Conservation (phyloP, 2,888 invertebrate genomes). For the Operophtera brumata region DNA sequence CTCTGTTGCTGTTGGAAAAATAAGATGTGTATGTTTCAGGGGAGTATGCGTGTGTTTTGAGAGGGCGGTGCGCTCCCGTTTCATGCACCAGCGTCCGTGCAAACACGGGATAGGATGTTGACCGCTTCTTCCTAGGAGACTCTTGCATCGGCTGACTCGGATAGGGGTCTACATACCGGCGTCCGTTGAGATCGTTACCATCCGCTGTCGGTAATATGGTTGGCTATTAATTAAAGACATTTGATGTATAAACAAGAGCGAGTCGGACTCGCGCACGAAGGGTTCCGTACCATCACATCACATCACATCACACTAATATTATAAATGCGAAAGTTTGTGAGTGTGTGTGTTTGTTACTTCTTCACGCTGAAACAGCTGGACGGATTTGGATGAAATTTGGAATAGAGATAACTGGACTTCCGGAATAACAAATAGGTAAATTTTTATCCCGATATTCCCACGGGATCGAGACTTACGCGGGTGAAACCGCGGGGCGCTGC, state of each 20-base stretch:
- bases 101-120: slow-evolving; percentile 57
- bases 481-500: no score
- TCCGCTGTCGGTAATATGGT: slow-evolving; percentile 75
- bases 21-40: slow-evolving; percentile 72
- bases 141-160: slow-evolving; percentile 74
- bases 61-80: slow-evolving; percentile 44
- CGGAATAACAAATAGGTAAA: no score
- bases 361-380: no score
- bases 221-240: slow-evolving; percentile 67
- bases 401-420: no score
- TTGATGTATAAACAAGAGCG: slow-evolving; percentile 6
- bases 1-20: slow-evolving; percentile 55
- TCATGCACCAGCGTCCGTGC: slow-evolving; percentile 50
- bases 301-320: no score
- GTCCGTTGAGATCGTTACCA: slow-evolving; percentile 70
- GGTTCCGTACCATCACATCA: no score
- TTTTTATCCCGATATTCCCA: no score
- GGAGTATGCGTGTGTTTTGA: slow-evolving; percentile 62
- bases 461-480: no score
- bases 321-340: no score
- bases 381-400: no score
- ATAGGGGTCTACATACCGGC: slow-evolving; percentile 73
- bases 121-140: slow-evolving; percentile 69
- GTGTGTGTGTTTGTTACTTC: no score
- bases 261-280: no score